These are phyloP conservation scores for Myotis lucifugus DNA, from an alignment of 2,113 vertebrate species.

Conservation along the genomic window DNA sequence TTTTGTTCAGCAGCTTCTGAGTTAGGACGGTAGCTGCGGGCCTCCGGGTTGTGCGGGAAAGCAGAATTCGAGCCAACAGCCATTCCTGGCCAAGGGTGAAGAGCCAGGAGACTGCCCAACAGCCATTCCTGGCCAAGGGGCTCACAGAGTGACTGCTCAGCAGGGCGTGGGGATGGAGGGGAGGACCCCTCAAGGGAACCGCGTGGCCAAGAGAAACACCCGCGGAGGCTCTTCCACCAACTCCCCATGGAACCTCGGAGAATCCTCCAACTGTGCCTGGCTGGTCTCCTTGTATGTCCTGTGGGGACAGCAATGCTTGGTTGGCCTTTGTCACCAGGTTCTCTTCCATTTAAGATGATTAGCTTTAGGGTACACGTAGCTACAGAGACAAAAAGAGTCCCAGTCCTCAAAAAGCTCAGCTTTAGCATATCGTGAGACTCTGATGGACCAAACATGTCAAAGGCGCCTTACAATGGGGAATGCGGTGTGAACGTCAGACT, in stretches of 20 bases:
- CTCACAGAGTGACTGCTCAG: not conserved
- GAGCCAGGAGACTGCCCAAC: not conserved
- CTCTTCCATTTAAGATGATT: too few species aligned
- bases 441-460: not conserved
- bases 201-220: not conserved
- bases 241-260: rapidly evolving
- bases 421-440: not conserved
- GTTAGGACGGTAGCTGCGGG: not conserved
- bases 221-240: rapidly evolving
- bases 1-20: not conserved
- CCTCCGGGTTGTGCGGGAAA: not conserved
- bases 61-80: not conserved
- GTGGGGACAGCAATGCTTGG: rapidly evolving
- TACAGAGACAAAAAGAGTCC: not conserved
- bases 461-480: not conserved
- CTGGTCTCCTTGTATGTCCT: not conserved
- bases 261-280: rapidly evolving
- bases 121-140: not conserved
- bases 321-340: not conserved
- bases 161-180: not conserved
- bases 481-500: not conserved
- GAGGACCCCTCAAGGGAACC: not conserved
- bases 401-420: not conserved
- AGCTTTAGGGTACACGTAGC: not conserved
- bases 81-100: not conserved